Evolutionary conservation across 2,113 vertebrate species (phyloP).

Genomic region (Hippocampus barbouri): DNA sequence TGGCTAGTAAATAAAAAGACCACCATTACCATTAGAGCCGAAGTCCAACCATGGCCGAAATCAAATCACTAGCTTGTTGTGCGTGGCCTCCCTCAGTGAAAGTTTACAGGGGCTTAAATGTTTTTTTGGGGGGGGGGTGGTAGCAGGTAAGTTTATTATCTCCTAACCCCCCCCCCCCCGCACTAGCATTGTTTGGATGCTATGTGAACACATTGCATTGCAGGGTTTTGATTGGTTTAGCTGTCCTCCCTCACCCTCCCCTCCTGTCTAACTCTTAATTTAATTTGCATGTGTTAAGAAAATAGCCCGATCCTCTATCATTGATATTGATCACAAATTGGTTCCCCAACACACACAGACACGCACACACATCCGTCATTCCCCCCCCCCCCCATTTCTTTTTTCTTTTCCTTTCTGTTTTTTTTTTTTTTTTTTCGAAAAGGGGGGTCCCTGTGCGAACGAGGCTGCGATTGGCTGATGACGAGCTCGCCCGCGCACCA

Average conservation of each 20-base stretch:
- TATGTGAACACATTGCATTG: background rate
- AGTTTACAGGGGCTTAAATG: background rate
- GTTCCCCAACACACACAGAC: conserved; percentile 53
- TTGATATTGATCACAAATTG: conserved; percentile 76
- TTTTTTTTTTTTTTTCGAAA: conserved; percentile 63
- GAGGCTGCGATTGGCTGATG: conserved; percentile 87
- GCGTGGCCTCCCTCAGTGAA: background rate
- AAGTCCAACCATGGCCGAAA: background rate
- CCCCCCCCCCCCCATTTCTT: background rate
- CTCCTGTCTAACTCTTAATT: background rate
- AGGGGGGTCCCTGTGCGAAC: conserved; percentile 82
- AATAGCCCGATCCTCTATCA: conserved; percentile 28
- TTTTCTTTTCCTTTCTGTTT: background rate
- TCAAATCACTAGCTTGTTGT: background rate
- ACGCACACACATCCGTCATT: background rate
- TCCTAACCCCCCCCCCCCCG: conserved; percentile 35
- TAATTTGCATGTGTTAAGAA: conserved; percentile 1
- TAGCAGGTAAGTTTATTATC: conserved; percentile 1
- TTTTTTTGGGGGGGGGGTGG: background rate
- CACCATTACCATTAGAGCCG: conserved; percentile 36
- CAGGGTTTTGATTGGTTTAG: background rate
- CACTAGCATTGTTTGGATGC: conserved; percentile 61
- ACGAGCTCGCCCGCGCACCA: conserved; percentile 90
- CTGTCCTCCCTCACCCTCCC: background rate
- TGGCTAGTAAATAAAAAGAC: conserved; percentile 83